Base-by-base conservation (phyloP, 2,113 vertebrate species). In the Misgurnus mizolepis region DNA sequence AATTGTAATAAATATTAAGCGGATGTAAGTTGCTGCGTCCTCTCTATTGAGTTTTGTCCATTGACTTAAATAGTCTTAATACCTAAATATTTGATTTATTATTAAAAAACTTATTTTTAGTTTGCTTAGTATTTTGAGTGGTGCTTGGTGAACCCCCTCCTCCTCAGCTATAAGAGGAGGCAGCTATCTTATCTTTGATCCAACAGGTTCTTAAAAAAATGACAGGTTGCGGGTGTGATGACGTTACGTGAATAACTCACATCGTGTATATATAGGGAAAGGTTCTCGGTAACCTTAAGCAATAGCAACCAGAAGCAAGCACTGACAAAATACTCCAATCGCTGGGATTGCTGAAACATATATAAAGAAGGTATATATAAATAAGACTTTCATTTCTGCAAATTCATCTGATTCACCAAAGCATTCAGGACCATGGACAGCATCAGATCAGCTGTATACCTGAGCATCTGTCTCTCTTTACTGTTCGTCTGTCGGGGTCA, bases 231-330 rank as follows among this genome's bases (percentile, higher is more conserved):
- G 58, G 76, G 11, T 5, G 65, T 14, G 45, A 69, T 89, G 88
- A 87, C 88, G 88, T 88, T 73, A 69, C 55, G 12, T 7, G 71
- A 55, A 66, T 64, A 49, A 50, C 81, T 68, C 50, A 62, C 40
- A 61, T 18, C 18, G 77, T 87, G 77, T 87, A 89, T 89, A 89
- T 88, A 89, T 82, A 82, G 69, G 69, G 81, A 84, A 89, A 85
- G 84, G 85, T 86, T 85, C 81, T 74, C 66, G 67, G 84, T 71
- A 76, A 49, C 68, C 65, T 7, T 50, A 68, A 73, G 50, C 68
- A 81, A 84, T 61, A 76, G 41, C 77, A 22, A 67, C 27, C 43
- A 18, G 18, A 22, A 78, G 10, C 53, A 15, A 66, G 39, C 18
- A 39, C 11, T 4, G 49, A n/a, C 0, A 22, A 27, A 67, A 60